Evolutionary conservation across 2,888 invertebrate genomes (phyloP).

Genomic region (Thera britannica): DNA sequence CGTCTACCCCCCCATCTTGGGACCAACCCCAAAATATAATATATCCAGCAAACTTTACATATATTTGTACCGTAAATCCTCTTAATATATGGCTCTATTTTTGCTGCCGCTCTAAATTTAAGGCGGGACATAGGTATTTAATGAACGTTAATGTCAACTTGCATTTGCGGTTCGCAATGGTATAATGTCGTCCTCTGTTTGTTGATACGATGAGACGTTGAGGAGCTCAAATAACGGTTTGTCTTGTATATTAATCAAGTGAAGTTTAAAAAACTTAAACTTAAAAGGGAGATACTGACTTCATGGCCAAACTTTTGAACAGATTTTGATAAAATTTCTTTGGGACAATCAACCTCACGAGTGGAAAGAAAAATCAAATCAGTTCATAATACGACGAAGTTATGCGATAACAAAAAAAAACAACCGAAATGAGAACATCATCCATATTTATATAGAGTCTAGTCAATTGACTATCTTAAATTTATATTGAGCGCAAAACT

Average conservation of each 20-base stretch:
- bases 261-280: no score
- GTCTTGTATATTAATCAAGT: background rate
- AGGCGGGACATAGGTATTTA: conserved; percentile 75
- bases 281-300: no score
- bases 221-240: conserved; percentile 43
- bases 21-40: conserved; percentile 83
- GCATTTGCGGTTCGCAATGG: conserved; percentile 67
- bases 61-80: conserved; percentile 85
- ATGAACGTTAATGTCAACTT: conserved; percentile 79
- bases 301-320: no score
- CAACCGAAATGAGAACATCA: no score
- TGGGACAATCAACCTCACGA: no score
- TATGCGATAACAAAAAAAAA: no score
- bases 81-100: conserved; percentile 83
- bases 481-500: no score
- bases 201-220: conserved; percentile 41
- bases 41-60: conserved; percentile 84
- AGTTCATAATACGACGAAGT: no score
- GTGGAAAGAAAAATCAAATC: no score
- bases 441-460: no score
- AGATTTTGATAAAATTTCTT: no score
- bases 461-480: no score
- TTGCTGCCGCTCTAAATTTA: conserved; percentile 81
- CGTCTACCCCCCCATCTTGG: conserved; percentile 77
- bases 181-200: conserved; percentile 61